Evolutionary conservation across 2,888 invertebrate species (phyloP).

Genomic region (Linnaemya vulpina): DNA sequence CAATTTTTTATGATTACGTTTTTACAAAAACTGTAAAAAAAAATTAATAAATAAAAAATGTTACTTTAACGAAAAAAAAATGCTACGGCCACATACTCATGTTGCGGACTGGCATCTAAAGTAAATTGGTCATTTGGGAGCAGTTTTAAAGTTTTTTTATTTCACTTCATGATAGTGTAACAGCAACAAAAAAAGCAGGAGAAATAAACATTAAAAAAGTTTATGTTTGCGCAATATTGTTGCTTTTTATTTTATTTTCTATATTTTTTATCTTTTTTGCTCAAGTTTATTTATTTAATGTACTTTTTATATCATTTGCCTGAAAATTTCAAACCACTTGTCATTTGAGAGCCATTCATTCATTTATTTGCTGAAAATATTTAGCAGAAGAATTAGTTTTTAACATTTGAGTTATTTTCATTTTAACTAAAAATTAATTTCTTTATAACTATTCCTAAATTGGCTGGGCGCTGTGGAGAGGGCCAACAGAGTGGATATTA

Average conservation of each 20-base stretch:
- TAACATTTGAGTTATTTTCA: neutral
- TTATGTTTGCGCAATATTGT: constrained; percentile 5
- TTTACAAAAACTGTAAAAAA: constrained; percentile 26
- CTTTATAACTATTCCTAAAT: constrained; percentile 24
- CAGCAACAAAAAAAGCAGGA: constrained; percentile 20
- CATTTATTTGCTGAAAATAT: constrained; percentile 33
- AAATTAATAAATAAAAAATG: neutral
- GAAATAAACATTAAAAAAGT: constrained; percentile 18
- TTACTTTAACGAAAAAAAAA: constrained; percentile 2
- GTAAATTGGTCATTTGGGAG: constrained; percentile 72
- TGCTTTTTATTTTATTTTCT: neutral
- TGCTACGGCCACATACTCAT: constrained; percentile 7
- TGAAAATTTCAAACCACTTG: constrained; percentile 52
- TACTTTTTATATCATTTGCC: constrained; percentile 12
- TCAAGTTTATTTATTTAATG: constrained; percentile 27
- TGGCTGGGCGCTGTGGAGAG: neutral
- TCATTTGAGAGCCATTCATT: constrained; percentile 61
- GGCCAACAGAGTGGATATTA: neutral
- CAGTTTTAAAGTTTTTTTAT: constrained; percentile 64
- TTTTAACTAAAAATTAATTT: constrained; percentile 13
- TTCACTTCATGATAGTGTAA: constrained; percentile 47
- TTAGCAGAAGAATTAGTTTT: constrained; percentile 5
- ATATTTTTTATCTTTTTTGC: neutral
- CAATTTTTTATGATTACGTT: constrained; percentile 26
- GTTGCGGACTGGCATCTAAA: constrained; percentile 60